Conservation (phyloP, 35 echinoderm and acorn worm species). For the Lytechinus pictus region DNA sequence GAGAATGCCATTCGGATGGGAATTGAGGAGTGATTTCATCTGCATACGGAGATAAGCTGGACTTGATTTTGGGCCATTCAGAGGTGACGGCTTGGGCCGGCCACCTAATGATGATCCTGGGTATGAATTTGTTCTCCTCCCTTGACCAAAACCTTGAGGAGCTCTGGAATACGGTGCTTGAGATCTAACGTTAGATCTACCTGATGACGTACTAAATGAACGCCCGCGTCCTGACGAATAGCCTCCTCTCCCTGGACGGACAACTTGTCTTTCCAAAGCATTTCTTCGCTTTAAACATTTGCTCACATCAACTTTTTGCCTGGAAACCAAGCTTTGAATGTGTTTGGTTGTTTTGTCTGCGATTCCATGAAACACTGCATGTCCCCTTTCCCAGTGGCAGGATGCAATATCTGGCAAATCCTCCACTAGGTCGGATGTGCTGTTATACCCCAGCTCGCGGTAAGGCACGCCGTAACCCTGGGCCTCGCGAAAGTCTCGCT, state of each 20-base stretch:
- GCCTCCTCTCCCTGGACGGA: not conserved
- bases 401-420: constrained; percentile 79
- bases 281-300: constrained; percentile 75
- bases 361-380: constrained; percentile 70
- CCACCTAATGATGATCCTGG: not conserved
- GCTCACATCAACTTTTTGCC: constrained; percentile 75
- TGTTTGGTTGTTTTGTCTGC: constrained; percentile 84
- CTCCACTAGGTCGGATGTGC: constrained; percentile 60
- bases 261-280: constrained; percentile 20
- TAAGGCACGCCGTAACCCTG: constrained; percentile 75
- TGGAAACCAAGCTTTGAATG: constrained; percentile 85
- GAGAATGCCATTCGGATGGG: constrained; percentile 71
- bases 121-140: constrained; percentile 38
- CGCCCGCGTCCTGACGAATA: constrained; percentile 10
- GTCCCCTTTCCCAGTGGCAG: constrained; percentile 76
- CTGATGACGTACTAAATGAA: not conserved
- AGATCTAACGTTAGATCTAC: not conserved
- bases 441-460: constrained; percentile 82
- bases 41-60: constrained; percentile 78
- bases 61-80: constrained; percentile 47
- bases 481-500: constrained; percentile 70
- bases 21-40: constrained; percentile 79
- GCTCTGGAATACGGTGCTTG: not conserved
- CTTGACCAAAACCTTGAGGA: not conserved
- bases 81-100: constrained; percentile 21